Evolutionary conservation across 2,888 invertebrate genomes (phyloP), one percentile per base, ranked within the genome.

Genomic region (Xestoiulus laeticollis): DNA sequence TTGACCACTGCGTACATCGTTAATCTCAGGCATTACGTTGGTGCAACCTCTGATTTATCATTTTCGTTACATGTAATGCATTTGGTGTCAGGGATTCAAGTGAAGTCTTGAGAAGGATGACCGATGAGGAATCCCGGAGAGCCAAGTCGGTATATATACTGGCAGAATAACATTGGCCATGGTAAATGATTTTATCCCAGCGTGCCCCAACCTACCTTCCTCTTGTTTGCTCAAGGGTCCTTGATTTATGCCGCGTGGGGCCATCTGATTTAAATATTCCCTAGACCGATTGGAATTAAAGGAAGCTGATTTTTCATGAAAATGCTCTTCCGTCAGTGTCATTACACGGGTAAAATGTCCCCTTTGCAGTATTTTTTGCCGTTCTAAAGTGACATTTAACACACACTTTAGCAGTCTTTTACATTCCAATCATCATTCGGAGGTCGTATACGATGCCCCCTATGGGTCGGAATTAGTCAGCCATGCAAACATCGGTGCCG

Each of bases 321-420:
- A 4, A 59, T 59, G n/a, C 59, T 26, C 26, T 68, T 26, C 68
- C 68, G 68, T 68, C 68, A 68, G 68, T 68, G 68, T 68, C 68
- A 26, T 68, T 68, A n/a, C 68, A 5, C 26, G 68, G 26, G 68
- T 68, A 68, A 68, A 59, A 68, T 68, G 68, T 68, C 68, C 68
- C 68, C 68, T 84, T 30, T 8, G n/a, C 38, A 6, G 19, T 85
- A 16, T 38, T 85, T 85, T 85, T 85, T 85, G 85, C 30, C 85
- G 48, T 85, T 48, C 30, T 43, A 30, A 85, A 44, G 85, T 85
- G 85, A 85, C 85, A 85, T 85, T n/a, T n/a, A n/a, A n/a, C n/a
- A n/a, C n/a, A n/a, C n/a, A n/a, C n/a, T n/a, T n/a, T n/a, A n/a
- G n/a, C n/a, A n/a, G n/a, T n/a, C n/a, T n/a, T 48, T 85, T 85